Evolutionary conservation across 2,113 vertebrate species (phyloP), one percentile per base, ranked within the genome.

Genomic region (Setophaga petechia): DNA sequence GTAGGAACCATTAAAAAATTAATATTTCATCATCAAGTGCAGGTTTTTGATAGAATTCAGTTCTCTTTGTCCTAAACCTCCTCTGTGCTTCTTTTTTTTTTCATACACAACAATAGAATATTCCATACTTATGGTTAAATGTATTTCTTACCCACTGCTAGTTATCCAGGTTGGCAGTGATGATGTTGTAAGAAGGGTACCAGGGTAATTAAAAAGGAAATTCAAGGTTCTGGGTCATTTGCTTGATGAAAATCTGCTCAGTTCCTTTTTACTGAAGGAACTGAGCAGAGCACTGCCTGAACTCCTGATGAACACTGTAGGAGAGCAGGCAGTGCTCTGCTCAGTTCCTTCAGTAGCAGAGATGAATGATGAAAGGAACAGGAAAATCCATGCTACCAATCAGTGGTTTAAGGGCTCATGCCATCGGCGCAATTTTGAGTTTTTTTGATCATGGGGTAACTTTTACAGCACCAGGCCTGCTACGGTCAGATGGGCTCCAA

Each of bases 161-260:
- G 11, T 27, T 59, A 17, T 44, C 25, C 31, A 27, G 16, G 11
- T 22, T 52, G 54, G 33, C 11, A 77, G 27, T 15, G 33, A 33
- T 59, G 44, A 52, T 59, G 27, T 43, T 37, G 22, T 52, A 59
- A 33, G 37, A 44, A 37, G 33, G 11, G 9, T 68, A 2, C 17
- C 17, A 86, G 17, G 14, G 22, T 31, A 61, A 52, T 61, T 27
- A 19, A 77, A 86, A 68, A 33, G 7, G 4, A 37, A 33, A 39
- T 86, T 35, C 11, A 59, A 15, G 22, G 14, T 25, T 86, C 25
- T 44, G 18, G 22, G 6, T 52, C 0, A 0, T 8, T 10, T 37
- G 9, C 17, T 15, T 44, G 22, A 37, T 77, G 22, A 19, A 46
- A 37, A 51, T 51, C 14, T 51, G 14, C 49, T 51, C 49, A 51